Evolutionary conservation across 2,113 vertebrate genomes (phyloP).

Genomic region (Balaeniceps rex): DNA sequence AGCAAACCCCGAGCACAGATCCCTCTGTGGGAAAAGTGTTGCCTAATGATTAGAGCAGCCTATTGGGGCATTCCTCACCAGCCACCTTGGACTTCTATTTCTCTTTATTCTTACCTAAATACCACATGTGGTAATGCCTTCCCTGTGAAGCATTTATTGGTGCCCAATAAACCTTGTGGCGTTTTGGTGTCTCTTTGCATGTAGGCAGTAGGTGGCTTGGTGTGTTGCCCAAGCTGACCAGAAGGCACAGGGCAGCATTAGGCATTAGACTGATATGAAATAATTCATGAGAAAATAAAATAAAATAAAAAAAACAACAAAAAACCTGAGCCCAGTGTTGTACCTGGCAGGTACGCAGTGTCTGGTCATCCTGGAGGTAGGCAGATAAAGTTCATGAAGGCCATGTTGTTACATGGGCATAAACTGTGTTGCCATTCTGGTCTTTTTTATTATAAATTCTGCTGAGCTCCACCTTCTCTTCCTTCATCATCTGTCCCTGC

Average conservation of each 20-base stretch:
- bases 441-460: not conserved
- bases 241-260: not conserved
- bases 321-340: not conserved
- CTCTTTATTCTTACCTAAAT: not conserved
- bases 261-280: not conserved
- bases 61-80: not conserved
- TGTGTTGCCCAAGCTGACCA: not conserved
- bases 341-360: not conserved
- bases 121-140: not conserved
- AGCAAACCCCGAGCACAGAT: not conserved
- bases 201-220: not conserved
- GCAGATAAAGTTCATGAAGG: not conserved
- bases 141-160: not conserved
- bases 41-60: not conserved
- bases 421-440: not conserved
- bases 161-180: not conserved
- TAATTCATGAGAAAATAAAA: not conserved
- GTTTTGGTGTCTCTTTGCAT: not conserved
- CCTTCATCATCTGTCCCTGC: not conserved
- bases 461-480: not conserved
- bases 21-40: not conserved
- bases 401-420: not conserved
- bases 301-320: not conserved
- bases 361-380: not conserved
- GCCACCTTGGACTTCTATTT: not conserved